Conservation (phyloP, 1,140 invertebrate genomes). For the Octopus bimaculoides region DNA sequence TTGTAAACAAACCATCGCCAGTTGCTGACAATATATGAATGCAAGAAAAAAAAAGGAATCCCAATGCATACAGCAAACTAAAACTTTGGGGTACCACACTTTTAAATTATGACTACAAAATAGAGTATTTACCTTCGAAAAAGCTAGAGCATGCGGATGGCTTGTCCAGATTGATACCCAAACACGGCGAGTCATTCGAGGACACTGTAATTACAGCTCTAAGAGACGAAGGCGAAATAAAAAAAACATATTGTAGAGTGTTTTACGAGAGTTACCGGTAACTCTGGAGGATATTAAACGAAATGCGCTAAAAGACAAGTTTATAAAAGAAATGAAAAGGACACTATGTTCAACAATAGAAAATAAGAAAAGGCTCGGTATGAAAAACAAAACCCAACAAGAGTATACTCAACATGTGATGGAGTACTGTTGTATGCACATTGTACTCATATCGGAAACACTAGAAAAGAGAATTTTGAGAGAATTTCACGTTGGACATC, state of each 20-base stretch:
- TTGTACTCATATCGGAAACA: background rate
- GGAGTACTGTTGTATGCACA: background rate
- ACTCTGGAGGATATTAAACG: background rate
- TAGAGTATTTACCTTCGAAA: background rate
- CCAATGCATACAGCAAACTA: too few species aligned
- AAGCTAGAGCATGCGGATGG: background rate
- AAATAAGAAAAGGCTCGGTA: background rate
- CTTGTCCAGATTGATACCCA: background rate
- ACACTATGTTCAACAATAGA: background rate
- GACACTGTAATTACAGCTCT: background rate
- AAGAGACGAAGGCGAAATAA: background rate
- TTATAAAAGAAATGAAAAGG: background rate
- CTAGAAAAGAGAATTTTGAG: background rate
- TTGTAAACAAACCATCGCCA: background rate
- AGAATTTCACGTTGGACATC: background rate
- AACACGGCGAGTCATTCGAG: background rate
- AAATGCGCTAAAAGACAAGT: background rate
- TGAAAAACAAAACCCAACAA: too few species aligned
- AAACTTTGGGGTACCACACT: too few species aligned
- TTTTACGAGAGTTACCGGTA: background rate
- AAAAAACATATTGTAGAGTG: background rate
- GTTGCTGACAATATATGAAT: too few species aligned
- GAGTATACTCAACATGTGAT: background rate
- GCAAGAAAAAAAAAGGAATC: too few species aligned
- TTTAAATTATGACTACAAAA: background rate